Base-by-base conservation (phyloP, 1,140 invertebrate genomes). In the Cotesia typhae region DNA sequence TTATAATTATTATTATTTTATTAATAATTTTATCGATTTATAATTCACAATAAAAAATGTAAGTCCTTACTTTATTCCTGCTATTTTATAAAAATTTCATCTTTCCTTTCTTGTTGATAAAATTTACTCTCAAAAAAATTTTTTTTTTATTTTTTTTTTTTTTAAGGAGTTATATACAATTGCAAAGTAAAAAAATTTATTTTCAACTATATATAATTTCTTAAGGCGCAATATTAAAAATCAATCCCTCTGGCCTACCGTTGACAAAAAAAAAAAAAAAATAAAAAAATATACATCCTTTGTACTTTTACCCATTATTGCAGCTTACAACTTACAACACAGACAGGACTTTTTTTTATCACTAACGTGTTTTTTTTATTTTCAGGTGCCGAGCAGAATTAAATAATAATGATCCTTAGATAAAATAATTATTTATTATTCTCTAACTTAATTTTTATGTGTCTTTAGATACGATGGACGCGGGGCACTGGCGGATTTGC, bases 391-490 rank as follows among this genome's bases (percentile, higher is more conserved):
- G 79, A 67, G 71, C 72, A 41, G 74, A 66, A 76, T 77, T 73
- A 61, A 75, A 75, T 63, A 73, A 73, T 76, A 47, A 47, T 75
- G 64, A 57, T 20, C 41, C 20, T 41, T 59, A 53, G 52, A 70
- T 60, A 52, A 47, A 67, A 14, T 37, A 55, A 36, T 35, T 66
- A 61, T 63, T 61, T 52, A 57, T 63, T 68, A 12, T 37, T 41
- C 70, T 76, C 68, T 85, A 85, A 87, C 73, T 76, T 4, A 17
- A 71, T 52, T 76, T 67, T 84, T 84, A 79, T 87, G 80, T 88
- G 80, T 89, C 84, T 84, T 74, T 88, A 99, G 97, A 88, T 99
- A 98, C 89, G 98, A 99, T 90, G 95, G 94, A 71, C 90, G 98
- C 72, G 95, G 95, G 64, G 92, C 95, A 61, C 89, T 98, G 72